Base-by-base conservation (phyloP, 2,888 invertebrate species). In the Teleiodes luculella region DNA sequence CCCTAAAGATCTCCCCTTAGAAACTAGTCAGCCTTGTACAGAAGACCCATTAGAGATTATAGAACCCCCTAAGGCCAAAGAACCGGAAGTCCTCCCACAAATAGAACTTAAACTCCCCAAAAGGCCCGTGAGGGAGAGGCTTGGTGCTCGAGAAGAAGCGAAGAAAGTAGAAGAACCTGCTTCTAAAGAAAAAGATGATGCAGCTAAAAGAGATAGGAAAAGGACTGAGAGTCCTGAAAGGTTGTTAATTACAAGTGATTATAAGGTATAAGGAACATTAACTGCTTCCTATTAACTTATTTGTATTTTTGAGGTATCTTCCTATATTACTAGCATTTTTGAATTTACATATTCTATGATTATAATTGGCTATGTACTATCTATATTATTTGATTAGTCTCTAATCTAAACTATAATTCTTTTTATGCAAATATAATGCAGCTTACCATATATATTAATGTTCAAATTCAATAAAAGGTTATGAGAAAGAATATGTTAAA, bases 71-170 rank as follows among this genome's bases (percentile, higher is more conserved):
- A 43, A 43, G 10, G 59, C 68, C n/a, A 70, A 73, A 64, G 74
- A 74, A 18, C 67, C 74, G 10, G 85, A 86, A 57, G 74, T 70
- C 1, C 67, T 90, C 24, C 89, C 88, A 0, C 87, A 86, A 57
- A 89, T 90, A 61, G 90, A 90, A 64, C 70, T 90, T 18, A 84
- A 86, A 54, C 78, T 90, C 7, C 90, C 90, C 11, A 90, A 90
- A 70, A 80, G 90, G 55, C 84, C 90, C 1, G 65, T 89, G 1
- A 77, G 90, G 54, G 89, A 90, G 58, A 77, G 90, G 55, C 76
- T 90, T 1, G 89, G 89, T 3, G 67, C 67, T 10, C 69, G 79
- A 2, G 78, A 80, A 53, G 70, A 73, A 54, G 82, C 74, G 61
- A 76, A 70, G 53, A 51, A 57, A 28, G 49, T 61, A 5, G 76